phyloP scores from a whole-genome alignment of 2,797 vertebrate species.

The Poecilia wingei region DNA sequence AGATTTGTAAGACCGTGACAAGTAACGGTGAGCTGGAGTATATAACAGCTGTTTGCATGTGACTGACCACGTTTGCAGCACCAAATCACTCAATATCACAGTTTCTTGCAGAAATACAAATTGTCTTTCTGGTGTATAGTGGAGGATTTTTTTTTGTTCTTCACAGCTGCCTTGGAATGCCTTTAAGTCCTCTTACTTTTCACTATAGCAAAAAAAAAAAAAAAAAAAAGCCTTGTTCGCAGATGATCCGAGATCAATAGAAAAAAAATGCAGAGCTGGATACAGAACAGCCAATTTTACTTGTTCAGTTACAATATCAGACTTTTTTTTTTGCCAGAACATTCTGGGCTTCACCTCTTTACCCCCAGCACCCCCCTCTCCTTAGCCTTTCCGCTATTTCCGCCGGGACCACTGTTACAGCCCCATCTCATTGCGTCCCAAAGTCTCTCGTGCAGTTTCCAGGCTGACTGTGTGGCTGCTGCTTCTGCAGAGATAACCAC shows the following conservation, averaged over 20 bases:
- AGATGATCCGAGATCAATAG: conserved; percentile 52
- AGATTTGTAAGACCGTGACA: conserved; percentile 60
- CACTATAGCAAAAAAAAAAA: conserved; percentile 21
- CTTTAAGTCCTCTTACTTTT: conserved; percentile 21
- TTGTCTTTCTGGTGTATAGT: conserved; percentile 68
- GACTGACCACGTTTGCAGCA: conserved; percentile 62
- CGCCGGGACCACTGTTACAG: conserved; percentile 56
- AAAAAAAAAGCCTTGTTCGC: conserved; percentile 33
- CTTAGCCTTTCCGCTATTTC: conserved; percentile 52
- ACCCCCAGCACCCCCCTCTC: conserved; percentile 21
- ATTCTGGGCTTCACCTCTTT: conserved; percentile 51
- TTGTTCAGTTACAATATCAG: conserved; percentile 63
- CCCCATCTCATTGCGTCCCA: conserved; percentile 61
- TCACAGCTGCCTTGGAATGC: conserved; percentile 8
- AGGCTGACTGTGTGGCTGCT: conserved; percentile 71
- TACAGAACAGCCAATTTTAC: conserved; percentile 77
- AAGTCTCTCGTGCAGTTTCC: conserved; percentile 58
- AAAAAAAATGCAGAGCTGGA: conserved; percentile 57
- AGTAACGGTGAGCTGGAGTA: conserved; percentile 61
- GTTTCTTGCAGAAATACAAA: conserved; percentile 62
- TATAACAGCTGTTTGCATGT: conserved; percentile 69
- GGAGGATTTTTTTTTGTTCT: conserved; percentile 29
- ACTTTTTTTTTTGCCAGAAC: conserved; percentile 52
- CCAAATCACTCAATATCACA: conserved; percentile 79
- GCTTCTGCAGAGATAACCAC: conserved; percentile 84